These are phyloP conservation scores for Coccyzus lansbergi DNA, from an alignment of 2,797 vertebrate species.

Conservation along the genomic window DNA sequence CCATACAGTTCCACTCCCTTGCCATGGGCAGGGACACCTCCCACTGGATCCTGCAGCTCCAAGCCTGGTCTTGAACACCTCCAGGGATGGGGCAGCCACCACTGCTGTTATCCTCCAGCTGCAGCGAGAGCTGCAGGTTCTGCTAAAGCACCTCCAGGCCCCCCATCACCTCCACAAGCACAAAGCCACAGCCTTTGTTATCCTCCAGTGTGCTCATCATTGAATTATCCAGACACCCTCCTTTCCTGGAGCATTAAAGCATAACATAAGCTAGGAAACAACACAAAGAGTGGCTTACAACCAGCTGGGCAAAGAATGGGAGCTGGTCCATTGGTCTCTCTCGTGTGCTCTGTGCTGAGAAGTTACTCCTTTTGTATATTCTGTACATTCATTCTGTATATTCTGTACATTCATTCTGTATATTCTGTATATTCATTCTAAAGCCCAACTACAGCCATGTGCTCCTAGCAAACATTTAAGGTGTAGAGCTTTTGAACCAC, in stretches of 20 bases:
- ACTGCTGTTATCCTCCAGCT: not conserved
- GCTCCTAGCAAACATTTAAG: not conserved
- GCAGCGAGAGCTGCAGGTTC: not conserved
- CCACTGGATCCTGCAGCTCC: too few species aligned
- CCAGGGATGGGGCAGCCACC: too few species aligned
- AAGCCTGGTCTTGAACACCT: too few species aligned
- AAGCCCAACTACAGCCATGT: not conserved
- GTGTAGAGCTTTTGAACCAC: not conserved
- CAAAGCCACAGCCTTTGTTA: not conserved
- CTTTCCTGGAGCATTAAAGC: not conserved
- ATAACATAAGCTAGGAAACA: not conserved
- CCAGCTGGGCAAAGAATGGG: not conserved
- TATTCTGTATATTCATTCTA: not conserved
- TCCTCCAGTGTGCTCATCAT: fast-evolving
- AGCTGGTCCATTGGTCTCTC: fast-evolving
- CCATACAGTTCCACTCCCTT: too few species aligned
- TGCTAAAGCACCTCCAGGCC: not conserved
- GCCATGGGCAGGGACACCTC: too few species aligned
- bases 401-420: not conserved
- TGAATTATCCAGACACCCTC: not conserved
- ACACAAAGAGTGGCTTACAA: fast-evolving
- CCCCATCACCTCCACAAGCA: fast-evolving
- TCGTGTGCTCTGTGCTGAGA: fast-evolving
- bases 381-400: not conserved
- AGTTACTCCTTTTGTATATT: too few species aligned